phyloP scores from a whole-genome alignment of 2,113 vertebrate species.

The Engystomops pustulosus region DNA sequence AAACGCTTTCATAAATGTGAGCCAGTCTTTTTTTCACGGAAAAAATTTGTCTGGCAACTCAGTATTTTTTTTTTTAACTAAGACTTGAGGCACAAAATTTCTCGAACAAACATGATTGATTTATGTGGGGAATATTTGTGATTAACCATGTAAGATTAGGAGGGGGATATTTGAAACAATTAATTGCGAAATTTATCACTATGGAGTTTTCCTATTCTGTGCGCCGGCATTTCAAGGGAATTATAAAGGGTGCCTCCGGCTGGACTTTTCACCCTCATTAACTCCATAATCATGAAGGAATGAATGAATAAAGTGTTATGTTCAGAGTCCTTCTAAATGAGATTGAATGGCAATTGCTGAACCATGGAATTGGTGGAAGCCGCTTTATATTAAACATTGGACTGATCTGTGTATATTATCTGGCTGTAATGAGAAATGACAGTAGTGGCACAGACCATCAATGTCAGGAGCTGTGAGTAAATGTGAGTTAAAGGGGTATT shows the following conservation, averaged over 20 bases:
- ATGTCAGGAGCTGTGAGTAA: too few relatives aligned
- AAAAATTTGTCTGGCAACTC: too few relatives aligned
- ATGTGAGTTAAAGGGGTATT: too few relatives aligned
- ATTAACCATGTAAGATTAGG: neutral
- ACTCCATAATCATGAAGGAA: neutral
- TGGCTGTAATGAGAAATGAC: neutral
- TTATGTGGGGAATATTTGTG: neutral
- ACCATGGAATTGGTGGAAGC: neutral
- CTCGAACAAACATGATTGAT: neutral
- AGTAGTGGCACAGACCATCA: neutral
- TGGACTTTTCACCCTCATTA: conserved; percentile 15
- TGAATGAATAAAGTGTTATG: neutral
- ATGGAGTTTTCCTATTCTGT: neutral
- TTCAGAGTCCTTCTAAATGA: neutral
- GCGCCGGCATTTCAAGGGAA: neutral
- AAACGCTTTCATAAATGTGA: too few relatives aligned
- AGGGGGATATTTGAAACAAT: neutral
- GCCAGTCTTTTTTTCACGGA: too few relatives aligned
- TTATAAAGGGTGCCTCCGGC: neutral
- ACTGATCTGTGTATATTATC: neutral
- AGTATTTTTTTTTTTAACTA: neutral
- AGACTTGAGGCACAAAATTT: neutral
- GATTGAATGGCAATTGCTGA: neutral
- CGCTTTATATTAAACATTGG: neutral
- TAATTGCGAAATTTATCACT: neutral